These are phyloP conservation scores for Oscheius sp. DNA, from an alignment of 2,888 invertebrate species.

Conservation along the genomic window DNA sequence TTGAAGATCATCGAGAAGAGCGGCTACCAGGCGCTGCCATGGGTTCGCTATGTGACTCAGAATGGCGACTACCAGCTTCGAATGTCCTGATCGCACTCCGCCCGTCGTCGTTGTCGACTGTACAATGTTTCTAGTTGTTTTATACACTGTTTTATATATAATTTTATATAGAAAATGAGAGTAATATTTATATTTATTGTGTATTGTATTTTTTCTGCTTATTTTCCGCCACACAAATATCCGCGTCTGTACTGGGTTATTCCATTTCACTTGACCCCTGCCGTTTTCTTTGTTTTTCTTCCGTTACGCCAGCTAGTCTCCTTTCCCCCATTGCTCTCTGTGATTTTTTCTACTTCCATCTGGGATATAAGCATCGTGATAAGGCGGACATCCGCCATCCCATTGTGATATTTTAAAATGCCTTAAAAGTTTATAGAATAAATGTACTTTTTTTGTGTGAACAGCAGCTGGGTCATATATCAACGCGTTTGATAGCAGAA, in stretches of 20 bases:
- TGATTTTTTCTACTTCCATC: too few relatives aligned
- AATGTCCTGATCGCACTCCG: slow-evolving; percentile 74
- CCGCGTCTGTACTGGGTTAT: too few relatives aligned
- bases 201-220: neutral
- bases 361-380: too few relatives aligned
- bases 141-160: neutral
- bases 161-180: neutral
- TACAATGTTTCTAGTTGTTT: neutral
- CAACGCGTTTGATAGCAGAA: neutral
- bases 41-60: slow-evolving; percentile 98
- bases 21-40: slow-evolving; percentile 96
- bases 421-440: neutral
- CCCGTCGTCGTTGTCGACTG: neutral
- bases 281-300: too few relatives aligned
- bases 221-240: neutral
- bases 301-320: too few relatives aligned
- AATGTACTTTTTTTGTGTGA: neutral
- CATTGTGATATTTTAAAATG: slow-evolving; percentile 14
- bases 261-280: too few relatives aligned
- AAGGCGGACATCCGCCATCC: too few relatives aligned
- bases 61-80: slow-evolving; percentile 98
- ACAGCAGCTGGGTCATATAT: neutral
- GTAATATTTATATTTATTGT: neutral
- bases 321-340: too few relatives aligned
- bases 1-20: slow-evolving; percentile 98